These are phyloP conservation scores for Scaptomyza flava DNA, from an alignment of 2,888 invertebrate species.

Conservation along the genomic window DNA sequence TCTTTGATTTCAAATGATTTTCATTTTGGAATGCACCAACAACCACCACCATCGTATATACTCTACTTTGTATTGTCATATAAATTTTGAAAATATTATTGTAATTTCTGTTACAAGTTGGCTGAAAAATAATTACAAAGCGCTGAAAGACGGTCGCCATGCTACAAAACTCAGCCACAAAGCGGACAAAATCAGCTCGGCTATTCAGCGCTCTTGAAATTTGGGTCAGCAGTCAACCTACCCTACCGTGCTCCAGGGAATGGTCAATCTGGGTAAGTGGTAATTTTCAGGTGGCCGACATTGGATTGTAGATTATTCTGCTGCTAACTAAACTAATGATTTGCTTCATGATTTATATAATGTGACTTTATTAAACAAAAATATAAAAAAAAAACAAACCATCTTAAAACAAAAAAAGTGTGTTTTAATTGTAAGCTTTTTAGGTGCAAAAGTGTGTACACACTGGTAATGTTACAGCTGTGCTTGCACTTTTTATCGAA, in stretches of 20 bases:
- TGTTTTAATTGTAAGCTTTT: neutral
- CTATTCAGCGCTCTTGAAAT: constrained; percentile 5
- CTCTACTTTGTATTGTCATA: constrained; percentile 37
- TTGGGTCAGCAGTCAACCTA: constrained; percentile 4
- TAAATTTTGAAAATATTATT: constrained; percentile 63
- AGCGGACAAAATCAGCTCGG: constrained; percentile 24
- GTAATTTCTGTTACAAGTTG: constrained; percentile 80
- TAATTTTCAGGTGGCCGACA: constrained; percentile 43
- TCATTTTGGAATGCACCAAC: constrained; percentile 44
- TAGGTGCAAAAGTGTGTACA: constrained; percentile 28
- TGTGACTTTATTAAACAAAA: constrained; percentile 2
- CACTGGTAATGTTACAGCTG: constrained; percentile 14
- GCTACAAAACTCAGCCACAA: constrained; percentile 58
- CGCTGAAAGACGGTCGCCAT: constrained; percentile 64
- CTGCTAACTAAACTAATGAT: neutral
- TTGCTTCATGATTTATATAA: constrained; percentile 1
- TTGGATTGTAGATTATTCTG: neutral
- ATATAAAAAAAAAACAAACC: neutral
- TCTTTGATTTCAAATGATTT: constrained; percentile 40
- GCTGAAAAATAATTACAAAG: constrained; percentile 70
- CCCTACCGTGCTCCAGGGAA: constrained; percentile 12
- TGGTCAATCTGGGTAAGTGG: constrained; percentile 53
- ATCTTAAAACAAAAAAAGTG: neutral
- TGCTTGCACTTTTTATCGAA: neutral
- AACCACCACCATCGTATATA: constrained; percentile 24